A percentile compares a stretch with the other conserved stretches of the same genome.
Evolutionary conservation across 2,113 vertebrate species (phyloP).

Genomic region (Osmerus eperlanus): DNA sequence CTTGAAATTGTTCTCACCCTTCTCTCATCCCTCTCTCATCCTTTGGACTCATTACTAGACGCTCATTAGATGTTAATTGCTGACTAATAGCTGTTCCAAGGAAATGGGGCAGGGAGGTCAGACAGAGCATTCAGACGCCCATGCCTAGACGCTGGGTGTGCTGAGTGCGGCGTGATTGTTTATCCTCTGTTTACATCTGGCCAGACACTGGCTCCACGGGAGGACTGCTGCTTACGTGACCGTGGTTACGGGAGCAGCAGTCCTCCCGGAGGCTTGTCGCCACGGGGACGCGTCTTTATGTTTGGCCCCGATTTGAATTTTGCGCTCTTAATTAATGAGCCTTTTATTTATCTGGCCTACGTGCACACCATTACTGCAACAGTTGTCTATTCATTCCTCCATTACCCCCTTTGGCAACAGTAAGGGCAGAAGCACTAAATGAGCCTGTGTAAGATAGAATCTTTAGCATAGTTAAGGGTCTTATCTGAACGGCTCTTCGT

Average conservation of each 20-base stretch:
- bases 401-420: conserved; percentile 38
- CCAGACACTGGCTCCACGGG: conserved; percentile 26
- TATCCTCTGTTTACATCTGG: conserved; percentile 35
- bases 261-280: conserved; percentile 10
- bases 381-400: conserved; percentile 57
- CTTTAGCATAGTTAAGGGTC: conserved; percentile 47
- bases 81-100: conserved; percentile 50
- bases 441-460: conserved; percentile 54
- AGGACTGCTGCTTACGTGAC: conserved; percentile 1
- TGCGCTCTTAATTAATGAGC: conserved; percentile 49
- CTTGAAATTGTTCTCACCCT: conserved; percentile 2
- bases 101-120: conserved; percentile 6
- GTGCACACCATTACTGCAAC: conserved; percentile 29
- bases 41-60: conserved; percentile 37
- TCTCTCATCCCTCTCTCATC: conserved; percentile 24
- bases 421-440: conserved; percentile 56
- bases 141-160: neutral
- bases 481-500: conserved; percentile 48
- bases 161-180: conserved; percentile 34
- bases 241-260: neutral
- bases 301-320: conserved; percentile 43
- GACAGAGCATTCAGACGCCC: neutral
- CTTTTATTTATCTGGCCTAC: conserved; percentile 43
- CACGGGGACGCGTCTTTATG: conserved; percentile 8
- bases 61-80: conserved; percentile 56